Base-by-base conservation (phyloP, 1,140 invertebrate species). In the Carcinoscorpius rotundicauda region DNA sequence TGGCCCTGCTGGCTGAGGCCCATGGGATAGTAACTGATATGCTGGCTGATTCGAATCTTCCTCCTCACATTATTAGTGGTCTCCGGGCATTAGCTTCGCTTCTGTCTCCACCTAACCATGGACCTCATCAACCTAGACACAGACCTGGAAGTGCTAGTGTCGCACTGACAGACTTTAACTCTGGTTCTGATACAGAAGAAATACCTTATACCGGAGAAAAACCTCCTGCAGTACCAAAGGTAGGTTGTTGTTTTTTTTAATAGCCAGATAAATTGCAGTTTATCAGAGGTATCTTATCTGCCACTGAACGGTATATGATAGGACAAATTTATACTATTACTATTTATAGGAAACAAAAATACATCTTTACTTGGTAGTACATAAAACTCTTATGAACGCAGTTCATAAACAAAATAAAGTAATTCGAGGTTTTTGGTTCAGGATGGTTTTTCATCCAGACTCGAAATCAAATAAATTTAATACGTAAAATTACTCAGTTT, bases 1-100 rank as follows among this genome's bases (percentile, higher is more conserved):
- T 76, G 2, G 80, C 80, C 10, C 68, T 82, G 50, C 73, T 82
- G 10, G 75, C 79, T 0, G 81, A 82, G 67, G 81, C 81, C 4
- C 81, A 82, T 71, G 81, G 81, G 3, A 71, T 82, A 51, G 78
- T 82, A 55, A 81, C 78, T 4, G 81, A 82, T 68, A 81, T 82
- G 80, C 69, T 82, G 61, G 75, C 79, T 3, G 80, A 81, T 67
- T 70, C 75, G 10, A 71, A 68, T 58, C 68, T 79, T 3, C 78
- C 78, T 4, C 72, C 74, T 5, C 77, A 79, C 67, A 72, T 79
- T n/a, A 68, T 75, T 60, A 76, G 73, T 64, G 76, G 77, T 3
- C 75, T 75, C 51, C 67, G 73, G 49, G 75, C 76, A 6, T 69
- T 79, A 55, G 75, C 76, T 11, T 73, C 73, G 29, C 70, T 79